A percentile compares a stretch with the other conserved stretches of the same genome.
These are phyloP conservation scores for Zaprionus davidi DNA, from an alignment of 1,140 invertebrate species.

Conservation along the genomic window DNA sequence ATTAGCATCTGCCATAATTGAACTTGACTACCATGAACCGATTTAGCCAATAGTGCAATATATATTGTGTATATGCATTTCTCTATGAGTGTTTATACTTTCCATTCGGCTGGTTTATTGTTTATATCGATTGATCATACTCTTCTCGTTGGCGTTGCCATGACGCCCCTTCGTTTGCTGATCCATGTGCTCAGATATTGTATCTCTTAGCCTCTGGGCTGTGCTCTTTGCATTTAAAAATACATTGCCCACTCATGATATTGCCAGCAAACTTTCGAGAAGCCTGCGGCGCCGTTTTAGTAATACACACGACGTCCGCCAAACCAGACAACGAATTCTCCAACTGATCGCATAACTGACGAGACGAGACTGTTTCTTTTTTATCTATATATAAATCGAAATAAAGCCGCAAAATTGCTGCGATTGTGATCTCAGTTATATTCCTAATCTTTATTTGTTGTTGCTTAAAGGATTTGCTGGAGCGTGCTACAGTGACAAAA, in stretches of 20 bases:
- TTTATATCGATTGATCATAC: conserved; percentile 29
- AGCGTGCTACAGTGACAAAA: conserved; percentile 50
- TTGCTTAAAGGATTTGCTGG: conserved; percentile 66
- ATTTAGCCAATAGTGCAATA: not conserved
- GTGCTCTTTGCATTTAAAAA: conserved; percentile 68
- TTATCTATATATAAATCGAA: conserved; percentile 29
- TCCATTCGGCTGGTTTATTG: not conserved
- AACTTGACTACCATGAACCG: not conserved
- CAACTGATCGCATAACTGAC: conserved; percentile 13
- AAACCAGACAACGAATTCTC: conserved; percentile 38
- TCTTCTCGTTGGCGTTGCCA: conserved; percentile 40
- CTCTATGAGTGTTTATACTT: not conserved
- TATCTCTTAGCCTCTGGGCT: conserved; percentile 24
- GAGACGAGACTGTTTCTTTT: not conserved
- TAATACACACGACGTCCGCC: conserved; percentile 59
- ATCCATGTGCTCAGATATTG: conserved; percentile 9
- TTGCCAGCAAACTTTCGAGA: conserved; percentile 40
- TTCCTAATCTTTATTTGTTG: conserved; percentile 59
- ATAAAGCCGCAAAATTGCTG: conserved; percentile 56
- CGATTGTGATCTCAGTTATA: conserved; percentile 43
- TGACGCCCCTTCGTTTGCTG: conserved; percentile 33
- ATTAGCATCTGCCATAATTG: not conserved
- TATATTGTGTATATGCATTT: not conserved
- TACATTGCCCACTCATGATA: conserved; percentile 63
- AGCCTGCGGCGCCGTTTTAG: conserved; percentile 45